These are phyloP conservation scores for Drosophila pectinifera DNA, from an alignment of 1,140 invertebrate species.

Conservation along the genomic window DNA sequence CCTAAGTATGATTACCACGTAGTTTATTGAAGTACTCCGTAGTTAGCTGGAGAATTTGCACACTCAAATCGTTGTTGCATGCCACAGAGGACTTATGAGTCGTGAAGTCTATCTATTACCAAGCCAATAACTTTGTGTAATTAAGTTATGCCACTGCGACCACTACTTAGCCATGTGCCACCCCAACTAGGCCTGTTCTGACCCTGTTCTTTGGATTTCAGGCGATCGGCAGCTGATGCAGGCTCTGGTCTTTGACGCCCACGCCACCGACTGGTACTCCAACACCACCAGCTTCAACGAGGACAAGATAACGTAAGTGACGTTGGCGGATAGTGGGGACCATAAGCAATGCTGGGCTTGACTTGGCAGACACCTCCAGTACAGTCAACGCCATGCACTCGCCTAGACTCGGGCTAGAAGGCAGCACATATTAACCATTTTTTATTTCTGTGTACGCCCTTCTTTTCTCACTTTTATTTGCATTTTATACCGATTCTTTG, in stretches of 20 bases:
- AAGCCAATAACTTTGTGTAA: background rate
- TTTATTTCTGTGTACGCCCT: constrained; percentile 75
- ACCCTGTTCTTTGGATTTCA: constrained; percentile 79
- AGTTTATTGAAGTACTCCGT: constrained; percentile 27
- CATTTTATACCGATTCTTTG: constrained; percentile 58
- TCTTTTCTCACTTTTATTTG: constrained; percentile 81
- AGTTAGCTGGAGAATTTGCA: constrained; percentile 80
- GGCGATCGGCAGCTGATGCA: constrained; percentile 94
- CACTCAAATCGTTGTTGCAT: constrained; percentile 50
- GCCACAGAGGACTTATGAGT: constrained; percentile 4
- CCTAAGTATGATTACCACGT: constrained; percentile 17
- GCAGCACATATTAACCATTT: constrained; percentile 68
- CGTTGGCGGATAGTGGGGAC: background rate
- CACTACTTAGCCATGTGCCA: background rate
- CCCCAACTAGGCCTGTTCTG: background rate
- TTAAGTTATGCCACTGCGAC: constrained; percentile 6
- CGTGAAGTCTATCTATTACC: background rate
- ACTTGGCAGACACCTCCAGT: constrained; percentile 57
- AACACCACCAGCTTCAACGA: constrained; percentile 89
- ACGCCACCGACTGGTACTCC: constrained; percentile 93
- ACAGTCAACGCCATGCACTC: constrained; percentile 63
- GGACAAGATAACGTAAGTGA: constrained; percentile 88
- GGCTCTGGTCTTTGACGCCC: constrained; percentile 94
- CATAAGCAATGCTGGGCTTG: constrained; percentile 35
- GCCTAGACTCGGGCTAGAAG: constrained; percentile 20